Conservation (phyloP, 1,140 invertebrate genomes). For the Alviniconcha marisindica region DNA sequence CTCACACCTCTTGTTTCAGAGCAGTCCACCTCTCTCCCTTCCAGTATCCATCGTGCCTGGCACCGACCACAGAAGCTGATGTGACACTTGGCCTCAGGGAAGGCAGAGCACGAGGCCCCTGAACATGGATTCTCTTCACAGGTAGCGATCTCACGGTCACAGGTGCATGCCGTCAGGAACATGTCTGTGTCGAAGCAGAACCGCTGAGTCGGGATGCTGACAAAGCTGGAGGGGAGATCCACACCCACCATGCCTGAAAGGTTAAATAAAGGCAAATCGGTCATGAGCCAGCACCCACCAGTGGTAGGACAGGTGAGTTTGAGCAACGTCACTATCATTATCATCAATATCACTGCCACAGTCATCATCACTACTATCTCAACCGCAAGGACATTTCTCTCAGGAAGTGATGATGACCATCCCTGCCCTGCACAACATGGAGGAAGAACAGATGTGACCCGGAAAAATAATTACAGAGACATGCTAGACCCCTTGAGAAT, state of each 20-base stretch:
- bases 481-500: too few relatives aligned
- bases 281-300: too few relatives aligned
- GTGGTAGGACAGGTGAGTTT: too few relatives aligned
- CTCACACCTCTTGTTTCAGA: slow-evolving; percentile 53
- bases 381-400: too few relatives aligned
- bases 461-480: too few relatives aligned
- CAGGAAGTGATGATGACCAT: slow-evolving; percentile 38
- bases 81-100: slow-evolving; percentile 62
- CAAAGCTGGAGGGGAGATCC: slow-evolving; percentile 43
- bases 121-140: slow-evolving; percentile 64
- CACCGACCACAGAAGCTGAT: slow-evolving; percentile 63
- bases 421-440: not conserved
- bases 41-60: slow-evolving; percentile 56
- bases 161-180: slow-evolving; percentile 59
- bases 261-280: slow-evolving; percentile 1
- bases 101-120: slow-evolving; percentile 55
- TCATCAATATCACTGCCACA: too few relatives aligned
- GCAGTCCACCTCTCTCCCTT: slow-evolving; percentile 61
- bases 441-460: too few relatives aligned
- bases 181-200: slow-evolving; percentile 66
- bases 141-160: slow-evolving; percentile 48
- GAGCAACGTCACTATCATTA: too few relatives aligned
- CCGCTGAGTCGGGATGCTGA: slow-evolving; percentile 45
- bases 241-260: slow-evolving; percentile 57
- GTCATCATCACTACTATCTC: too few relatives aligned